Conservation (phyloP, 1,140 invertebrate species). For the Camponotus pennsylvanicus region DNA sequence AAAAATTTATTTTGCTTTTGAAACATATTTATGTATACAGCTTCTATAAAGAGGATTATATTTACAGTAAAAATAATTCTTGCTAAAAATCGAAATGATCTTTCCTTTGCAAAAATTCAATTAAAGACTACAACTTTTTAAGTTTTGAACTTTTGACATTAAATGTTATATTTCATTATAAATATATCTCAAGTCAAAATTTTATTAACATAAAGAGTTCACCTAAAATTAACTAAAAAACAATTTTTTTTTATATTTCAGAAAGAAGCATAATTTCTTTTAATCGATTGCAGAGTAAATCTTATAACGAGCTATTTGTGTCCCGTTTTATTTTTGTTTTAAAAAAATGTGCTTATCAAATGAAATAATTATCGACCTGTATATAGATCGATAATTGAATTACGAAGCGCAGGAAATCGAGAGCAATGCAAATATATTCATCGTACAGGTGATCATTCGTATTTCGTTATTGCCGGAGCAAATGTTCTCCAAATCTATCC, state of each 20-base stretch:
- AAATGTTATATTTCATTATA: background rate
- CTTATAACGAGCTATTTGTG: background rate
- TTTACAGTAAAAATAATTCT: background rate
- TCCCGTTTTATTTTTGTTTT: background rate
- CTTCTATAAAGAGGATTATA: no score
- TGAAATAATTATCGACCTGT: background rate
- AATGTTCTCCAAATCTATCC: background rate
- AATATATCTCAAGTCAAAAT: background rate
- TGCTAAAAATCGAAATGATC: background rate
- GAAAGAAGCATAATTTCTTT: background rate
- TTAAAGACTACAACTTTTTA: background rate
- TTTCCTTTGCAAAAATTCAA: background rate
- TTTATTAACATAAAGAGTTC: background rate
- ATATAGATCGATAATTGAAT: slow-evolving; percentile 8
- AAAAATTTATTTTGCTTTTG: background rate
- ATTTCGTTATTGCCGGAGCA: background rate
- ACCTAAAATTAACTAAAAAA: background rate
- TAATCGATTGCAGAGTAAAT: background rate
- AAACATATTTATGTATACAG: background rate
- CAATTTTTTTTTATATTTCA: background rate
- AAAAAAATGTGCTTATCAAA: background rate
- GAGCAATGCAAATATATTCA: background rate
- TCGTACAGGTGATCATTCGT: background rate
- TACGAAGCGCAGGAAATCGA: background rate
- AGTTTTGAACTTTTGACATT: background rate